Percentiles rank a stretch among this genome's conserved stretches.
Evolutionary conservation across 1,140 invertebrate genomes (phyloP).

Genomic region (Musca domestica): DNA sequence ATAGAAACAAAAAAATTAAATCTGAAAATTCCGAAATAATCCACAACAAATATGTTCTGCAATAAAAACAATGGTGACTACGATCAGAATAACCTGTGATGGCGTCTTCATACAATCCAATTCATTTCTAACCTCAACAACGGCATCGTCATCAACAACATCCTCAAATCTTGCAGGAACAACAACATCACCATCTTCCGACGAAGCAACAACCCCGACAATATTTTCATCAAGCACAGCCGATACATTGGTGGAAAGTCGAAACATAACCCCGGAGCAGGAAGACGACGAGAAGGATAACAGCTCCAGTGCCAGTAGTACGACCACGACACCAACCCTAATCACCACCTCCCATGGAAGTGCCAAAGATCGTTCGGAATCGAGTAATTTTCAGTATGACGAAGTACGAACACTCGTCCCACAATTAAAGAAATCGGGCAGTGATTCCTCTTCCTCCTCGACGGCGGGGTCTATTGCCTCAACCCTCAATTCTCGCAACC

Average conservation of each 20-base stretch:
- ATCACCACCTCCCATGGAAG: constrained; percentile 4
- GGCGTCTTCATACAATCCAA: constrained; percentile 53
- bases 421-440: neutral
- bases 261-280: no score
- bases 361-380: constrained; percentile 8
- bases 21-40: neutral
- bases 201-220: no score
- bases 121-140: constrained; percentile 42
- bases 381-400: neutral
- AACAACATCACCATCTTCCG: neutral
- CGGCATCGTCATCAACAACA: neutral
- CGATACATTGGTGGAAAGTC: no score
- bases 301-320: no score
- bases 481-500: constrained; percentile 1
- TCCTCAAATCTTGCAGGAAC: neutral
- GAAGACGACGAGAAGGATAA: no score
- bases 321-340: neutral
- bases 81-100: constrained; percentile 53
- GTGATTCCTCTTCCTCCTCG: neutral
- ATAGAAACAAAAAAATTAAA: neutral
- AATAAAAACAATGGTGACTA: constrained; percentile 48
- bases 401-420: neutral
- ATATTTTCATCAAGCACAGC: neutral
- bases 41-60: constrained; percentile 12
- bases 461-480: neutral